Base-by-base conservation (phyloP, 1,140 invertebrate genomes). In the Oryzaephilus surinamensis region DNA sequence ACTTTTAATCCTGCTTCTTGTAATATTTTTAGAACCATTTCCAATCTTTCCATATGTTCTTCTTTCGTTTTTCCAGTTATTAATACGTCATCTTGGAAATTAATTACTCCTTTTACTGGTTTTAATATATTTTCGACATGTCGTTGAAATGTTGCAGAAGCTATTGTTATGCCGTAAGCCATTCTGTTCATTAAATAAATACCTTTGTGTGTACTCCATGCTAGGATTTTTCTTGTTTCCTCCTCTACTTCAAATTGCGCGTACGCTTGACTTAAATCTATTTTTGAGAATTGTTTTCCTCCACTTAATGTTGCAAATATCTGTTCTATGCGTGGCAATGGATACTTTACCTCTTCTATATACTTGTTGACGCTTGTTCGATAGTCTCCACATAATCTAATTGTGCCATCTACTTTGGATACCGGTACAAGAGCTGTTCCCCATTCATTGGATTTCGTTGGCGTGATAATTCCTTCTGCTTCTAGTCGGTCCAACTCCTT, bases 321-420 rank as follows among this genome's bases (percentile, higher is more conserved):
- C 18, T 52, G 32, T 13, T 54, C 41, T 16, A 47, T 49, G 28
- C 31, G 27, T 12, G 45, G 50, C 7, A 54, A 21, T 19, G 41
- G 46, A 28, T 51, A 36, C 24, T 41, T 32, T 28, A 45, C 19
- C 16, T 32, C 28, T 30, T 32, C 24, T 26, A 55, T 32, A 21
- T 39, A 17, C 11, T 40, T 41, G 47, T 51, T 51, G 18, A 50
- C 12, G 18, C 45, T 54, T n/a, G 49, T 41, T 46, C 21, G 51
- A n/a, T n/a, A 66, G 47, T 66, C 62, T 8, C 48, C 60, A 47
- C 51, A 67, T 6, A 67, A 34, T 15, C 63, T 41, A 28, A 64
- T 38, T 2, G 41, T 43, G 5, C 56, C 54, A 43, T 32, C 24
- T 24, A 19, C 29, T 19, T 41, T 41, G 16, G 29, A 18, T 8